These are phyloP conservation scores for Zaprionus nigranus DNA, from an alignment of 1,140 invertebrate species.

Conservation along the genomic window DNA sequence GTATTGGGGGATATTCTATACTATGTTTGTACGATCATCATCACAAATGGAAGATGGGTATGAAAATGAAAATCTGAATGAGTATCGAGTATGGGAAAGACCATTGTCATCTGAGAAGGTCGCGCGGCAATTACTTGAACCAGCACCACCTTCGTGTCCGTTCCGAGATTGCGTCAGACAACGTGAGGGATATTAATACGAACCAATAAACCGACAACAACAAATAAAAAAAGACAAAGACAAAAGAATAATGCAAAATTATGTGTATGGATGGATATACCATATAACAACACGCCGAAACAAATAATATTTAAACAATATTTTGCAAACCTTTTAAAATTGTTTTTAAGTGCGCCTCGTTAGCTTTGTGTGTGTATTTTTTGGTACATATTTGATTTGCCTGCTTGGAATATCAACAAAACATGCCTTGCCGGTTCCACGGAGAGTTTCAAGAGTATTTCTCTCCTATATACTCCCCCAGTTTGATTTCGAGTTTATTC, in stretches of 20 bases:
- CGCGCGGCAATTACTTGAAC: constrained; percentile 64
- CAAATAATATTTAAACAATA: constrained; percentile 80
- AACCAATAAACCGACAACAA: constrained; percentile 19
- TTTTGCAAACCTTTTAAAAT: constrained; percentile 76
- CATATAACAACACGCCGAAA: constrained; percentile 36
- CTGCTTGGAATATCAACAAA: constrained; percentile 25
- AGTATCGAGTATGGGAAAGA: constrained; percentile 32
- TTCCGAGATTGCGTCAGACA: constrained; percentile 67
- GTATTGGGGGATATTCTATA: constrained; percentile 7
- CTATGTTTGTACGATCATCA: constrained; percentile 15
- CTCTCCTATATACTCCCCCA: not conserved
- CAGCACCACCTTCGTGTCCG: constrained; percentile 33
- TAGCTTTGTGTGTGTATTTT: constrained; percentile 33
- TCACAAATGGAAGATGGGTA: constrained; percentile 19
- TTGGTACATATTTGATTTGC: constrained; percentile 49
- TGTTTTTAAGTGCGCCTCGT: constrained; percentile 55
- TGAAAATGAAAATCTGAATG: not conserved
- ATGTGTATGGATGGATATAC: not conserved
- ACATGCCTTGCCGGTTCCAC: not conserved
- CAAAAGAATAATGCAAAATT: constrained; percentile 21
- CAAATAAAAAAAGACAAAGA: not conserved
- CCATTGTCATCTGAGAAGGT: constrained; percentile 76
- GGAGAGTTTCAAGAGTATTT: constrained; percentile 23
- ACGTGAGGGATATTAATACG: constrained; percentile 61
- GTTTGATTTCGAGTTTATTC: not conserved